Evolutionary conservation across 2,888 invertebrate genomes (phyloP).

Genomic region (Stenchaetothrips biformis): DNA sequence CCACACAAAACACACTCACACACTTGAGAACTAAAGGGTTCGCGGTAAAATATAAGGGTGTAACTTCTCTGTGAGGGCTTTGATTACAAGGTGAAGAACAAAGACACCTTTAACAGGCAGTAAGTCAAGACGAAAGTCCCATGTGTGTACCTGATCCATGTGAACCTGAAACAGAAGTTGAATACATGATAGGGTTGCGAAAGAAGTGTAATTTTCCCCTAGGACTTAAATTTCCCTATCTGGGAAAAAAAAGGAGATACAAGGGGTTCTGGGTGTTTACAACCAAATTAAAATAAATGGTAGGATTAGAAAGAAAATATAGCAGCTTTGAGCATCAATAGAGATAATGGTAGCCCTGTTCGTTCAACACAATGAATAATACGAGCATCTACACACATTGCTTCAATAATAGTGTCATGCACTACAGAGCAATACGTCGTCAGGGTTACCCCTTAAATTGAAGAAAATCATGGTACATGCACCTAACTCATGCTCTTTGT

Average conservation of each 20-base stretch:
- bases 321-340: background rate
- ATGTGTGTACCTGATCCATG: constrained; percentile 9
- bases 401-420: background rate
- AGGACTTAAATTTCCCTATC: background rate
- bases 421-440: background rate
- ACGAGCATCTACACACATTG: background rate
- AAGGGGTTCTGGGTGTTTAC: no score
- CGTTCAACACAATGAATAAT: background rate
- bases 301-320: constrained; percentile 26
- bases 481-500: constrained; percentile 26
- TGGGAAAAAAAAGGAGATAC: constrained; percentile 32
- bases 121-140: background rate
- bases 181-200: background rate
- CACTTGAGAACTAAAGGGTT: no score
- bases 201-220: background rate
- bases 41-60: no score
- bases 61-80: background rate
- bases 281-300: constrained; percentile 31
- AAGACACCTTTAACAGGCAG: background rate
- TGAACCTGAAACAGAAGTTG: constrained; percentile 19
- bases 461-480: constrained; percentile 33
- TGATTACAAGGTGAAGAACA: background rate
- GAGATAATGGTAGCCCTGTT: background rate
- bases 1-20: no score
- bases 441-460: background rate